These are phyloP conservation scores for Hofmannophila pseudospretella DNA, from an alignment of 2,888 invertebrate genomes.

Conservation along the genomic window DNA sequence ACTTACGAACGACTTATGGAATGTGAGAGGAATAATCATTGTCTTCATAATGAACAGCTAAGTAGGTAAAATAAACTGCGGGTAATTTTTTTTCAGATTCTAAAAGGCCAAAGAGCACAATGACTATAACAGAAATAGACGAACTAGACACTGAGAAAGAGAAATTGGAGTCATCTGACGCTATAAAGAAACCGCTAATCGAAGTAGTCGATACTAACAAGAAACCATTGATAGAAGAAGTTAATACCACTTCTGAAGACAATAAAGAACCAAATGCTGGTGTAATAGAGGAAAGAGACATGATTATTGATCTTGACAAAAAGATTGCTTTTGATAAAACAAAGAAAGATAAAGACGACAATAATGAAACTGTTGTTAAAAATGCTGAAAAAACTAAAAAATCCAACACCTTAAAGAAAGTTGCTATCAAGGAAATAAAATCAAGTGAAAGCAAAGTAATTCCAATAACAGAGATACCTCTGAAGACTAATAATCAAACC, in stretches of 20 bases:
- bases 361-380: constrained; percentile 2
- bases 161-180: constrained; percentile 16
- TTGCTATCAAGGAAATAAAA: constrained; percentile 5
- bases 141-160: constrained; percentile 19
- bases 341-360: constrained; percentile 7
- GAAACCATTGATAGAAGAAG: constrained; percentile 20
- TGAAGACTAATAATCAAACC: constrained; percentile 10
- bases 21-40: too few relatives aligned
- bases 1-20: too few relatives aligned
- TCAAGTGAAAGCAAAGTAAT: not conserved
- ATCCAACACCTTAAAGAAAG: constrained; percentile 1
- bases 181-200: constrained; percentile 46
- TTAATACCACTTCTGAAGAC: constrained; percentile 11
- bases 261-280: constrained; percentile 19
- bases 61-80: too few relatives aligned
- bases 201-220: constrained; percentile 47
- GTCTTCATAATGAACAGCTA: too few relatives aligned
- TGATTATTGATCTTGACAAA: constrained; percentile 42
- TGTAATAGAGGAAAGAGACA: constrained; percentile 31
- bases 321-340: constrained; percentile 33
- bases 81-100: constrained; percentile 21
- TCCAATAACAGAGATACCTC: constrained; percentile 10
- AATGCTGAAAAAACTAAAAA: constrained; percentile 2
- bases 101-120: constrained; percentile 20
- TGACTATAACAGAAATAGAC: constrained; percentile 30